Base-by-base conservation (phyloP, 2,113 vertebrate genomes). In the Tragelaphus imberbis region DNA sequence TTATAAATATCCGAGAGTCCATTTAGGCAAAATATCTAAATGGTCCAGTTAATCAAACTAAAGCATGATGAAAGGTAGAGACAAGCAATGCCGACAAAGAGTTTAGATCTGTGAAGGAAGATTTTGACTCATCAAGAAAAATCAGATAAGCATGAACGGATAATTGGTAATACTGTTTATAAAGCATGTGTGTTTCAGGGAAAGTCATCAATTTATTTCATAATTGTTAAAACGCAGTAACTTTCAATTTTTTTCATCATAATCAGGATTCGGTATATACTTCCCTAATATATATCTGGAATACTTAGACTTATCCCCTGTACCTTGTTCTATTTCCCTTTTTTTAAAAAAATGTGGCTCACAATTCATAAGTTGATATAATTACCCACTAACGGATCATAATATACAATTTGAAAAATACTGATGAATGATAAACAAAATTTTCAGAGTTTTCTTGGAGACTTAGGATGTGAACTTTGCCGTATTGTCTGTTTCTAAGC, bases 391-490 rank as follows among this genome's bases (percentile, higher is more conserved):
- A 92, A 82, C 59, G 33, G 25, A 68, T 94, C 28, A 61, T 40
- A 94, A 63, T 8, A 27, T 97, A 53, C 10, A 94, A 75, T 88
- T 90, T 86, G 40, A 94, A 96, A 95, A 94, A 88, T 88, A 75
- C 71, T 77, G 6, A 94, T 82, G 21, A 92, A 89, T 81, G 61
- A 79, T 55, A 79, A 81, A 92, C 47, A 84, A 17, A 75, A 87
- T 92, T 80, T 91, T 88, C 36, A 23, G 33, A 21, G 58, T n/a
- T 40, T 5, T 8, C 59, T 89, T n/a, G 27, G 51, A 27, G 91
- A 92, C 49, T 59, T 96, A 58, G 28, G 92, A 86, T 68, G 3
- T 68, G 59, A 96, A 44, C 19, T 77, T 28, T 91, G 40, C 2
- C 15, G 77, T 88, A 93, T 93, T 87, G 75, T 95, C 36, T 95